Evolutionary conservation across 2,113 vertebrate species (phyloP).

Genomic region (Lepisosteus oculatus): DNA sequence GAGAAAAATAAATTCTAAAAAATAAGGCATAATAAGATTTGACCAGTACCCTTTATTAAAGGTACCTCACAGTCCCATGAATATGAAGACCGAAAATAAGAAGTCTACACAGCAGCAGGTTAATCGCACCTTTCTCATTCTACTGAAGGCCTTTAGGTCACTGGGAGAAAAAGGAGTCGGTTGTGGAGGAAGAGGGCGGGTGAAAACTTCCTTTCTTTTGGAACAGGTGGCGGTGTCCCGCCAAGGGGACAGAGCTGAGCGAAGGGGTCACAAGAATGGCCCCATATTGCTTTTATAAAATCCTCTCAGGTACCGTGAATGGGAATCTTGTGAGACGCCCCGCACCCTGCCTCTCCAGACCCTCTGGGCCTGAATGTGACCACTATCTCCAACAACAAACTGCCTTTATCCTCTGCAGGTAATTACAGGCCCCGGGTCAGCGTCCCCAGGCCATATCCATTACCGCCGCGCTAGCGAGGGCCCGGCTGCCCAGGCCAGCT

Average conservation of each 20-base stretch:
- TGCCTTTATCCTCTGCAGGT: constrained; percentile 72
- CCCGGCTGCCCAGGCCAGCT: constrained; percentile 55
- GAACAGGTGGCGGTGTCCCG: constrained; percentile 38
- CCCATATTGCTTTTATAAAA: constrained; percentile 45
- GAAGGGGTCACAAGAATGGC: constrained; percentile 38
- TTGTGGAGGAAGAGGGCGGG: background rate
- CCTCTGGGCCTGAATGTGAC: constrained; percentile 54
- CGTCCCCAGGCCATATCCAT: constrained; percentile 67
- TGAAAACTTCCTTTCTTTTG: background rate
- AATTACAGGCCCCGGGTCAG: constrained; percentile 79
- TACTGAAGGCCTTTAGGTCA: constrained; percentile 34
- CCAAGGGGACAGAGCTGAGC: constrained; percentile 29
- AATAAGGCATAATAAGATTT: too few species aligned
- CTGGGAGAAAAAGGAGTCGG: constrained; percentile 28
- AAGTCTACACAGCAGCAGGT: constrained; percentile 22
- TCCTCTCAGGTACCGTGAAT: constrained; percentile 40
- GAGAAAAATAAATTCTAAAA: too few species aligned
- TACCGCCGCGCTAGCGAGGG: constrained; percentile 59
- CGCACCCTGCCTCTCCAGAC: constrained; percentile 44
- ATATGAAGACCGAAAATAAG: constrained; percentile 4
- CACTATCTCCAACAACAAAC: constrained; percentile 71
- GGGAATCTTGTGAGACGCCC: constrained; percentile 49
- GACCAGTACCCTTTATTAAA: too few species aligned
- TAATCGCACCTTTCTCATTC: constrained; percentile 36
- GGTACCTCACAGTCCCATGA: constrained; percentile 29